These are phyloP conservation scores for Corythornis vintsioides DNA, from an alignment of 2,113 vertebrate species.

Conservation along the genomic window DNA sequence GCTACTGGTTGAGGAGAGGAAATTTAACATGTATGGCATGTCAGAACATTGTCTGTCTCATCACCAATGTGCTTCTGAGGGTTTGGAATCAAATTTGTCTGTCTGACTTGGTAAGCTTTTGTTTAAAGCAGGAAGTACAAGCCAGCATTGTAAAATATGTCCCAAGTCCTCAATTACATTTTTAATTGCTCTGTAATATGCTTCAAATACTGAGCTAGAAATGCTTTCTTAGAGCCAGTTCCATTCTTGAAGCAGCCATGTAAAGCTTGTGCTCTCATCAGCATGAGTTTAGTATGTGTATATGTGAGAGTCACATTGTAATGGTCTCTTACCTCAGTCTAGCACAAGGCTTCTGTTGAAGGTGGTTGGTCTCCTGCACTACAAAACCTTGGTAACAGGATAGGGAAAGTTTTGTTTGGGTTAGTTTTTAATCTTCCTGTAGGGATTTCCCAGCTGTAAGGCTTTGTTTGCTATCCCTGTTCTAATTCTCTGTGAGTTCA, in stretches of 20 bases:
- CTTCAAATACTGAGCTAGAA: neutral
- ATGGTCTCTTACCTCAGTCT: neutral
- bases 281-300: rapidly evolving
- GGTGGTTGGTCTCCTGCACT: neutral
- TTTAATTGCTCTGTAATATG: neutral
- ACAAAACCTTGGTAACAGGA: neutral
- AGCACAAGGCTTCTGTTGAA: neutral
- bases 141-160: neutral
- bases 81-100: neutral
- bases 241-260: neutral
- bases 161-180: neutral
- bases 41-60: neutral
- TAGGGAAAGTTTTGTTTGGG: neutral
- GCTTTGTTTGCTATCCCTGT: neutral
- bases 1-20: neutral
- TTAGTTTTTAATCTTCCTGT: neutral
- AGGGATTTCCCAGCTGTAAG: neutral
- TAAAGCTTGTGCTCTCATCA: neutral
- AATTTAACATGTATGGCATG: neutral
- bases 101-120: neutral
- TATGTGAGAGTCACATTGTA: neutral
- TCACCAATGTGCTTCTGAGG: neutral
- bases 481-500: constrained; percentile 59
- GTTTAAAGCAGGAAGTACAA: neutral
- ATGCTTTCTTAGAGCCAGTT: neutral